Evolutionary conservation across 1,140 invertebrate species (phyloP), one percentile per base, ranked within the genome.

Genomic region (Rhopalosiphum maidis): DNA sequence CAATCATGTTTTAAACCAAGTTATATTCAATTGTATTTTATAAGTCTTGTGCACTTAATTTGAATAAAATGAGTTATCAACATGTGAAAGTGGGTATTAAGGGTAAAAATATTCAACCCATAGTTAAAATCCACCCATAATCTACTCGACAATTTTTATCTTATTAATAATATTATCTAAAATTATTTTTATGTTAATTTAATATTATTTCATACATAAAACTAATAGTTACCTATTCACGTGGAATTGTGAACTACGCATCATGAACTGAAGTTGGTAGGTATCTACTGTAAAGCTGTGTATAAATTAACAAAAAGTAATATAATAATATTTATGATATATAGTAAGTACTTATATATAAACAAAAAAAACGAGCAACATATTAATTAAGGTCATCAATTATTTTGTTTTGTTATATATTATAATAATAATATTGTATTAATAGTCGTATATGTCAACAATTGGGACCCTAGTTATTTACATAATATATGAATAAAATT

Each of bases 11-110:
- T 35, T n/a, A 87, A 48, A 87, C 46, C 86, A 5, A 54, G 22
- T 89, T 89, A 88, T 88, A 54, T 89, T 89, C 35, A 11, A 89
- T 89, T 89, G 87, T 89, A 89, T 89, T 89, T 54, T 15, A 54
- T 51, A 89, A 54, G 46, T 89, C 87, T 51, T 35, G 87, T 23
- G 48, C 37, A 54, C 30, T n/a, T 48, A 48, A 48, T 88, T 18
- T 46, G 86, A 15, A 46, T 43, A 18, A 46, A 86, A 86, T 86
- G 2, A 83, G 22, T 23, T 83, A 6, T 22, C 21, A 37, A 23
- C 2, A 37, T 37, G 77, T 37, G 22, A 21, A 37, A 35, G 77
- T 37, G 60, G 30, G n/a, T 77, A n/a, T n/a, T 77, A n/a, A n/a
- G 30, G 15, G n/a, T 77, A 77, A n/a, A 18, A 68, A n/a, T n/a